Conservation (phyloP, 2,888 invertebrate species). For the Portevinia maculata region DNA sequence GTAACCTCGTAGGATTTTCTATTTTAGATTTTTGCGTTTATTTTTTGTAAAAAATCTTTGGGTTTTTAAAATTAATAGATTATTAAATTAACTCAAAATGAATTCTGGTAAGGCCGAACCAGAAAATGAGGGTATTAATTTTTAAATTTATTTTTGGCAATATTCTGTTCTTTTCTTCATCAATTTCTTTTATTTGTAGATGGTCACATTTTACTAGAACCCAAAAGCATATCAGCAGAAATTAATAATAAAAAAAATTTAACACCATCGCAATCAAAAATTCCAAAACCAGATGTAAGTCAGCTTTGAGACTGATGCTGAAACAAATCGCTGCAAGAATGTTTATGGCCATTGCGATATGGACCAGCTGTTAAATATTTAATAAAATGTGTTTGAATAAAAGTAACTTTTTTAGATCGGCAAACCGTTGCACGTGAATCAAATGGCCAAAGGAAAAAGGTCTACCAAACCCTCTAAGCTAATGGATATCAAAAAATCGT, state of each 20-base stretch:
- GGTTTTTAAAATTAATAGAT: slow-evolving; percentile 41
- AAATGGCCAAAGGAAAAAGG: not conserved
- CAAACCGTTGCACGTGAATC: not conserved
- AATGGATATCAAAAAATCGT: not conserved
- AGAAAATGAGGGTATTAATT: slow-evolving; percentile 21
- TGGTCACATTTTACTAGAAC: not conserved
- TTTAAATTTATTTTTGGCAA: not conserved
- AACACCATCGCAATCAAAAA: slow-evolving; percentile 39
- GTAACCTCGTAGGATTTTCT: slow-evolving; percentile 25
- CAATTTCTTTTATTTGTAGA: not conserved
- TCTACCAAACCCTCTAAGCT: not conserved
- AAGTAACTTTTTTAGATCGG: not conserved
- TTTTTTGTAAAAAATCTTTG: slow-evolving; percentile 25
- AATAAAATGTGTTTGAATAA: no score
- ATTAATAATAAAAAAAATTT: not conserved
- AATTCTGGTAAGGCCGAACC: slow-evolving; percentile 3
- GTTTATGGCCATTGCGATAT: no score
- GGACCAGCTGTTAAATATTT: no score
- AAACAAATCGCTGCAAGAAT: no score
- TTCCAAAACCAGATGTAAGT: slow-evolving; percentile 54
- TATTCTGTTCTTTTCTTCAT: not conserved
- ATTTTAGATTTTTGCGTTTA: slow-evolving; percentile 33
- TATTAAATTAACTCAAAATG: slow-evolving; percentile 34
- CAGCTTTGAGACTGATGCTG: no score
- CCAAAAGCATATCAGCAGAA: not conserved